A percentile compares a stretch with the other conserved stretches of the same genome.
phyloP scores from a whole-genome alignment of 2,797 vertebrate genomes.

The Anguilla marmorata region DNA sequence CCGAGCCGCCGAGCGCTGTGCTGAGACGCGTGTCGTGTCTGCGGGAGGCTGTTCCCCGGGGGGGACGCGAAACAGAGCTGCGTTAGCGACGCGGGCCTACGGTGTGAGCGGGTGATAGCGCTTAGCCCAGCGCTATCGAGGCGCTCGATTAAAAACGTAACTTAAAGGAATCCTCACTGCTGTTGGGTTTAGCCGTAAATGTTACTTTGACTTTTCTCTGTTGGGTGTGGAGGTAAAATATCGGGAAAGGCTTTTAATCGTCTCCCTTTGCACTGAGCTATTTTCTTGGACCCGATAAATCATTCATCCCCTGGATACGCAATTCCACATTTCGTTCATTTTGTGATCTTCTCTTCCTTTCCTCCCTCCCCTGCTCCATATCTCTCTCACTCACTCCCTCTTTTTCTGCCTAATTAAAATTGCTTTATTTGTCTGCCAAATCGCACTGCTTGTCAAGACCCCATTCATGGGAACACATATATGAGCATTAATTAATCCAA shows the following conservation, averaged over 20 bases:
- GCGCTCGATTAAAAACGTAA: constrained; percentile 42
- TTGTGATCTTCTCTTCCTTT: constrained; percentile 1
- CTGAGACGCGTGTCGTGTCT: constrained; percentile 15
- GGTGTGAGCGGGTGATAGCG: constrained; percentile 39
- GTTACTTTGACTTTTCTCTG: not conserved
- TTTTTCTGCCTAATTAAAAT: not conserved
- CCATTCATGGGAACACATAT: not conserved
- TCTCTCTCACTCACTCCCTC: not conserved
- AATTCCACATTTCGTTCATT: constrained; percentile 34
- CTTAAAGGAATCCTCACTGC: constrained; percentile 38
- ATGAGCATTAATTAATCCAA: constrained; percentile 6
- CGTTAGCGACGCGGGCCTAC: not conserved
- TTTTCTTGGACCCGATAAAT: constrained; percentile 57
- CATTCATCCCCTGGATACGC: constrained; percentile 43
- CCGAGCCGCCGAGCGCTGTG: not conserved
- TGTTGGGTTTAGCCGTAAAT: constrained; percentile 2
- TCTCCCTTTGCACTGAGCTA: constrained; percentile 42
- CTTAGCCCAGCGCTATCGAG: constrained; percentile 27
- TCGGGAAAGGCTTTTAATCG: constrained; percentile 49
- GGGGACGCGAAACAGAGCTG: constrained; percentile 32
- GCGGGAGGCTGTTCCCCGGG: not conserved
- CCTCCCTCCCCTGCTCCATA: not conserved
- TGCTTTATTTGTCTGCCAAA: constrained; percentile 7
- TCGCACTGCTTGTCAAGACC: not conserved
- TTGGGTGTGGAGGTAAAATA: constrained; percentile 27